Conservation (phyloP, 2,113 vertebrate species). For the Lophotis ruficrista region DNA sequence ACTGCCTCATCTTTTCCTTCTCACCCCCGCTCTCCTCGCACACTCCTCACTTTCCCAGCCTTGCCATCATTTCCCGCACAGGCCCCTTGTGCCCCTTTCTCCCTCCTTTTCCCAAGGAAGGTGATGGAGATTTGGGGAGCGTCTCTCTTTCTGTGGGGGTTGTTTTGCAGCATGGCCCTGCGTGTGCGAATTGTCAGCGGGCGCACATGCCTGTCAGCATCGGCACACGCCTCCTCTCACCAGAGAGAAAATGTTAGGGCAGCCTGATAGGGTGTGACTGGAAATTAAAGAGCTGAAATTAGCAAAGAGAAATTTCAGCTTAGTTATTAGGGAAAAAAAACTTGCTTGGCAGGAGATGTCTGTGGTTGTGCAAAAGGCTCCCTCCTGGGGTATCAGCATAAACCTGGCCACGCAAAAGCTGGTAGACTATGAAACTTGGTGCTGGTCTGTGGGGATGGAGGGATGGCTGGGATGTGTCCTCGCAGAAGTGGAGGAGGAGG, state of each 20-base stretch:
- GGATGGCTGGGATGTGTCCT: not conserved
- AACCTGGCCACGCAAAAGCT: not conserved
- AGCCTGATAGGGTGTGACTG: not conserved
- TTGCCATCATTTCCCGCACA: not conserved
- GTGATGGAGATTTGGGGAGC: not conserved
- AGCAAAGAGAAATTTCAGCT: not conserved
- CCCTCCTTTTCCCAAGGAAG: not conserved
- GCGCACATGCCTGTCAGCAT: fast-evolving
- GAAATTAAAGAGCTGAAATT: not conserved
- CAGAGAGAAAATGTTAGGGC: not conserved
- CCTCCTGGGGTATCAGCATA: fast-evolving
- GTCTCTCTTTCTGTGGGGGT: fast-evolving
- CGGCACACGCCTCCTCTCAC: not conserved
- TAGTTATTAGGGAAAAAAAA: not conserved
- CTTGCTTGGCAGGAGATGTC: not conserved
- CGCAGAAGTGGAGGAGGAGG: fast-evolving
- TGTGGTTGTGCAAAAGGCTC: not conserved
- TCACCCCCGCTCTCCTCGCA: not conserved
- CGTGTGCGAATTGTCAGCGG: fast-evolving
- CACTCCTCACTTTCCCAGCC: too few relatives aligned
- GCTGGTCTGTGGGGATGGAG: not conserved
- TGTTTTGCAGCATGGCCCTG: not conserved
- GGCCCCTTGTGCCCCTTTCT: not conserved
- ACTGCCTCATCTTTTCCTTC: fast-evolving
- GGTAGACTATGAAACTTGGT: not conserved